Percentiles rank a stretch among this genome's conserved stretches.
These are phyloP conservation scores for Xestia sexstrigata DNA, from an alignment of 2,888 invertebrate genomes.

Conservation along the genomic window DNA sequence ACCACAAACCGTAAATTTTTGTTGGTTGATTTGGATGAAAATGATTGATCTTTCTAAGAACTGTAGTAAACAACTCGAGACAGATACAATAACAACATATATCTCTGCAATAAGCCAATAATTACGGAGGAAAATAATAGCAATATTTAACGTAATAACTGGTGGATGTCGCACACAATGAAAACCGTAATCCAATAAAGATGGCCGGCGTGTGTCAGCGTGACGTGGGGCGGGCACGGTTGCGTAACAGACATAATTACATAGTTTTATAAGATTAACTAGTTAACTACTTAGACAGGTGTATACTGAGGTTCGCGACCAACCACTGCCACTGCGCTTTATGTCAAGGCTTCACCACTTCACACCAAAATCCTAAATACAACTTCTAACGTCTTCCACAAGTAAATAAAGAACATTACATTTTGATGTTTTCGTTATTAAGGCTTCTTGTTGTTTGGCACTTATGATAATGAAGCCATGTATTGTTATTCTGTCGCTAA, in stretches of 20 bases:
- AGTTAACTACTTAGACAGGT: constrained; percentile 63
- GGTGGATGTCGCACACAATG: constrained; percentile 68
- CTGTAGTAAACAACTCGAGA: constrained; percentile 9
- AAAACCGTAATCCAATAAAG: constrained; percentile 78
- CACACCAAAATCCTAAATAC: constrained; percentile 32
- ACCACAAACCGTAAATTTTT: neutral
- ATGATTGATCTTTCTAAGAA: constrained; percentile 11
- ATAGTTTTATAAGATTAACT: constrained; percentile 73
- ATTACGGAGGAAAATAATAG: constrained; percentile 50
- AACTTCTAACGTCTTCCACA: constrained; percentile 40
- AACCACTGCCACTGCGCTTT: constrained; percentile 27
- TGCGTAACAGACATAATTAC: constrained; percentile 72
- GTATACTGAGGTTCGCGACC: constrained; percentile 44
- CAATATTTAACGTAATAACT: constrained; percentile 64
- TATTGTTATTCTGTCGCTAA: constrained; percentile 52
- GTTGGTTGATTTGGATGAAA: neutral
- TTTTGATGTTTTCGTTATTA: constrained; percentile 7
- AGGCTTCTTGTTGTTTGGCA: constrained; percentile 28
- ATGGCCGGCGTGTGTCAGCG: constrained; percentile 60
- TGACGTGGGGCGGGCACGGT: constrained; percentile 56
- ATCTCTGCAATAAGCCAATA: constrained; percentile 23
- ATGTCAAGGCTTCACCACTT: constrained; percentile 61
- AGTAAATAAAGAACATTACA: constrained; percentile 47
- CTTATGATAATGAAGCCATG: constrained; percentile 47
- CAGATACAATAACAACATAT: constrained; percentile 16